Conservation (phyloP, 2,113 vertebrate species). For the Prochilodus magdalenae region DNA sequence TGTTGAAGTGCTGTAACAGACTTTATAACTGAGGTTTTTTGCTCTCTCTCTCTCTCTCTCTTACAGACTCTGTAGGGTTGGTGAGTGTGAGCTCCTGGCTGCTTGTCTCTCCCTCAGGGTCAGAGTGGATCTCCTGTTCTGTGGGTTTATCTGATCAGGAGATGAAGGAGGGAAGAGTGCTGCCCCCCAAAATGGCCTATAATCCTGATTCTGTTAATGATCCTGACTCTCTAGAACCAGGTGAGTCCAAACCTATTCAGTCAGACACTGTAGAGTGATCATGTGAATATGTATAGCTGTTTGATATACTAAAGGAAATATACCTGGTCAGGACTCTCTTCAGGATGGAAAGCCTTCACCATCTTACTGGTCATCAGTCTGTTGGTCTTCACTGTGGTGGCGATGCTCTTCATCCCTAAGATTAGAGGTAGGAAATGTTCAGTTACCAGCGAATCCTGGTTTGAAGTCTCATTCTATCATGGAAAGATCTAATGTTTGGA, state of each 20-base stretch:
- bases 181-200: neutral
- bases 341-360: neutral
- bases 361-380: neutral
- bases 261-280: neutral
- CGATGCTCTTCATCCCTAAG: neutral
- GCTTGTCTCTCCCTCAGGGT: neutral
- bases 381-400: neutral
- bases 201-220: no score
- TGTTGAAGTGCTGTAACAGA: no score
- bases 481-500: neutral
- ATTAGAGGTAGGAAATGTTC: neutral
- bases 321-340: neutral
- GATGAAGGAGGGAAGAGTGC: neutral
- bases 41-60: neutral
- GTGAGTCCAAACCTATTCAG: neutral
- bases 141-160: neutral
- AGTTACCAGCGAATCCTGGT: neutral
- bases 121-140: constrained; percentile 6
- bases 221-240: neutral
- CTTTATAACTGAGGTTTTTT: no score
- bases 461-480: neutral
- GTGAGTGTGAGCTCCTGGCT: constrained; percentile 7
- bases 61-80: neutral
- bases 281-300: neutral
- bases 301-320: neutral